Evolutionary conservation across 2,888 invertebrate species (phyloP).

Genomic region (Acanthoscelides obtectus): DNA sequence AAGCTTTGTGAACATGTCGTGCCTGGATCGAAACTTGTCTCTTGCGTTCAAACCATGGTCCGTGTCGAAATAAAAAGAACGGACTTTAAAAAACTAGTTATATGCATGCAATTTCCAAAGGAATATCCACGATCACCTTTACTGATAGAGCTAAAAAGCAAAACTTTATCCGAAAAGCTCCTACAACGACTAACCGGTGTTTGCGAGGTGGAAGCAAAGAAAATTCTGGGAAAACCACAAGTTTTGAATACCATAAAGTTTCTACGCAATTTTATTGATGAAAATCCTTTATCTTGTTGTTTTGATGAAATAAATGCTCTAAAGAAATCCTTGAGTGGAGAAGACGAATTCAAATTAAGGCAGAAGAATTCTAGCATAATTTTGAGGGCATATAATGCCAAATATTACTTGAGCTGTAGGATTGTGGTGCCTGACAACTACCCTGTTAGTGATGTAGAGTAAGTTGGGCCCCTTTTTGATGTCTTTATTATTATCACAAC

Average conservation of each 20-base stretch:
- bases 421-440: conserved; percentile 61
- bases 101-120: conserved; percentile 62
- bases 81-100: conserved; percentile 57
- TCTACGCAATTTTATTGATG: conserved; percentile 59
- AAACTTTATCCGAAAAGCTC: conserved; percentile 60
- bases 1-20: conserved; percentile 59
- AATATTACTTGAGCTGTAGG: conserved; percentile 59
- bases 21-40: conserved; percentile 58
- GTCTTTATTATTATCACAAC: not conserved
- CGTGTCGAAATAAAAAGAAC: conserved; percentile 64
- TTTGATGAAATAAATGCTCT: conserved; percentile 64
- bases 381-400: conserved; percentile 54
- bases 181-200: conserved; percentile 57
- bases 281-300: conserved; percentile 67
- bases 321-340: conserved; percentile 49
- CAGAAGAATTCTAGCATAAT: conserved; percentile 60
- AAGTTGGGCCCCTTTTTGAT: conserved; percentile 25
- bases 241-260: conserved; percentile 57
- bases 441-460: conserved; percentile 54
- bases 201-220: conserved; percentile 58
- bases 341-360: conserved; percentile 60
- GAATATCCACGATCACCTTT: conserved; percentile 58
- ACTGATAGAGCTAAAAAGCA: conserved; percentile 66
- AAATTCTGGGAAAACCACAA: conserved; percentile 57
- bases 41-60: conserved; percentile 62